Evolutionary conservation across 2,113 vertebrate species (phyloP).

Genomic region (Bombycilla garrulus): DNA sequence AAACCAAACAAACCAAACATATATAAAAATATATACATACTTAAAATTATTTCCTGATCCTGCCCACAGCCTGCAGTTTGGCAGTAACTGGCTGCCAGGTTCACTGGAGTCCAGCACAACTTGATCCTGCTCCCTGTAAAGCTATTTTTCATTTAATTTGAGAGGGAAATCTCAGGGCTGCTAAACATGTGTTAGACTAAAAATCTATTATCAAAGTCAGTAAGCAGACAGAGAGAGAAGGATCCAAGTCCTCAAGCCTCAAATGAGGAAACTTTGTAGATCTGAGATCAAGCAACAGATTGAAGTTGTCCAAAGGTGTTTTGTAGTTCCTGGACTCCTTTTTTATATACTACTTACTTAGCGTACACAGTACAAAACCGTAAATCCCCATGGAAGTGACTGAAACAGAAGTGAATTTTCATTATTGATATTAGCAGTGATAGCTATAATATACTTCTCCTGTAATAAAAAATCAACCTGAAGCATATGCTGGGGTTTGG

Average conservation of each 20-base stretch:
- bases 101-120: background rate
- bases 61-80: background rate
- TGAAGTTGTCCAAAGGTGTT: background rate
- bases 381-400: background rate
- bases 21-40: background rate
- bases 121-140: background rate
- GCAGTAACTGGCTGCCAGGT: background rate
- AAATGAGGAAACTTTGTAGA: background rate
- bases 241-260: background rate
- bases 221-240: background rate
- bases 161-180: background rate
- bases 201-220: background rate
- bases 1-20: background rate
- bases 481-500: background rate
- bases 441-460: background rate
- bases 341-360: rapidly evolving
- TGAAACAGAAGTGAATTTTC: background rate
- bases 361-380: rapidly evolving
- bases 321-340: background rate
- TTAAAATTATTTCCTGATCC: background rate
- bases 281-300: background rate
- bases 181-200: background rate
- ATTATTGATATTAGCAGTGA: background rate
- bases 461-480: background rate
- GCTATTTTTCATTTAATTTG: background rate